These are phyloP conservation scores for Ceriagrion tenellum DNA, from an alignment of 2,888 invertebrate species.

Conservation along the genomic window DNA sequence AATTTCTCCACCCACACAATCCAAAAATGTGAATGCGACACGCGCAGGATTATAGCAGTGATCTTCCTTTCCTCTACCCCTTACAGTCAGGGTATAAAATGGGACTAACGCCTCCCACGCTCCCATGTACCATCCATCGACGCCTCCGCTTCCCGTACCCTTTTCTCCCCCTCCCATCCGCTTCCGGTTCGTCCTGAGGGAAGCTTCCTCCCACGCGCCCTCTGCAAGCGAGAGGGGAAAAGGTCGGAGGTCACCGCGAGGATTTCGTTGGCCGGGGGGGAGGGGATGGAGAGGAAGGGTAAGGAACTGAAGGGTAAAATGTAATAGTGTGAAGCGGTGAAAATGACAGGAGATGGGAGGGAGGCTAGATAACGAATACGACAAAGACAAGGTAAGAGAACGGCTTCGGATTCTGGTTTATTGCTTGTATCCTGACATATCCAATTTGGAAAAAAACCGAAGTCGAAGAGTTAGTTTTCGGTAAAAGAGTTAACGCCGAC, in stretches of 20 bases:
- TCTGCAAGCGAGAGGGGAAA: background rate
- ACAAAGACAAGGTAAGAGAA: too few relatives aligned
- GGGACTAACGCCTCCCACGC: background rate
- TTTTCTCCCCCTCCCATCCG: background rate
- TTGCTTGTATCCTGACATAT: too few relatives aligned
- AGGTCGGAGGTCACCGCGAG: slow-evolving; percentile 51
- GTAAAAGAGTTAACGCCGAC: too few relatives aligned
- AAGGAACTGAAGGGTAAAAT: too few relatives aligned
- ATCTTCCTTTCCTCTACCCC: background rate
- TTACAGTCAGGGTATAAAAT: too few relatives aligned
- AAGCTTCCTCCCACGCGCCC: slow-evolving; percentile 13
- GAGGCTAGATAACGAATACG: too few relatives aligned
- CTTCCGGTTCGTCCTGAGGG: background rate
- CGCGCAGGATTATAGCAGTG: background rate
- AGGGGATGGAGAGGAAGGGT: too few relatives aligned
- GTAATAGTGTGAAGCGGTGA: too few relatives aligned
- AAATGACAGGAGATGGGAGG: too few relatives aligned
- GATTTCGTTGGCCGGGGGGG: background rate
- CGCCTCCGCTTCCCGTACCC: background rate
- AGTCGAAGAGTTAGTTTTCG: too few relatives aligned
- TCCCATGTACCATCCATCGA: background rate
- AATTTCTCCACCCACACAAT: background rate
- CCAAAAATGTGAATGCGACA: background rate
- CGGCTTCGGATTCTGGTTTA: too few relatives aligned
- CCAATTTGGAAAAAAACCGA: too few relatives aligned